phyloP scores from a whole-genome alignment of 2,888 invertebrate species.

The Drosophila ochracea region DNA sequence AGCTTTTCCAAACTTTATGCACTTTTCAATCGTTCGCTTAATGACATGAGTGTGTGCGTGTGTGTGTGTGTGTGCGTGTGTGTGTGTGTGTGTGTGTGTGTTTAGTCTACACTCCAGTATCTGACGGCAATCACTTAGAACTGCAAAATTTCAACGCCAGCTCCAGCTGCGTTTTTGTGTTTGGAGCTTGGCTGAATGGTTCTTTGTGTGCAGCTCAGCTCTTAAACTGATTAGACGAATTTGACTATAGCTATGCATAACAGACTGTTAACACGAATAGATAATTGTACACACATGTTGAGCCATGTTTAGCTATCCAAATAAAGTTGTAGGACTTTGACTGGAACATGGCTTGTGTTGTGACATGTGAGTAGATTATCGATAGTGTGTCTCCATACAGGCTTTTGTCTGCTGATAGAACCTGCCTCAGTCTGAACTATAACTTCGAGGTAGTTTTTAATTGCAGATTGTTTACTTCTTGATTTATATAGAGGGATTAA shows the following conservation, averaged over 20 bases:
- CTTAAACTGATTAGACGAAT: slow-evolving; percentile 38
- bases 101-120: background rate
- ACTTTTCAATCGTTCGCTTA: slow-evolving; percentile 48
- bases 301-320: background rate
- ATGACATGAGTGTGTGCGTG: slow-evolving; percentile 37
- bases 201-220: slow-evolving; percentile 8
- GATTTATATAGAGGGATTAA: background rate
- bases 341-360: background rate
- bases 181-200: slow-evolving; percentile 19
- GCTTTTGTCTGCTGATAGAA: background rate
- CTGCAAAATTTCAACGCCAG: slow-evolving; percentile 53
- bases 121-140: slow-evolving; percentile 29
- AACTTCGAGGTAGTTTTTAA: background rate
- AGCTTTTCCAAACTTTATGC: slow-evolving; percentile 21
- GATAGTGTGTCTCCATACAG: background rate
- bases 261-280: slow-evolving; percentile 36
- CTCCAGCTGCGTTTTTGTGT: slow-evolving; percentile 72
- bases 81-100: background rate
- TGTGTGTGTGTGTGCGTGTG: slow-evolving; percentile 4
- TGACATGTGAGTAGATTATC: background rate
- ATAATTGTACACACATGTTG: slow-evolving; percentile 22
- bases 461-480: background rate
- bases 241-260: slow-evolving; percentile 18
- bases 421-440: background rate
- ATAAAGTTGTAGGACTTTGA: slow-evolving; percentile 23